Evolutionary conservation across 1,140 invertebrate species (phyloP), one percentile per base, ranked within the genome.

Genomic region (Anoplophora glabripennis): DNA sequence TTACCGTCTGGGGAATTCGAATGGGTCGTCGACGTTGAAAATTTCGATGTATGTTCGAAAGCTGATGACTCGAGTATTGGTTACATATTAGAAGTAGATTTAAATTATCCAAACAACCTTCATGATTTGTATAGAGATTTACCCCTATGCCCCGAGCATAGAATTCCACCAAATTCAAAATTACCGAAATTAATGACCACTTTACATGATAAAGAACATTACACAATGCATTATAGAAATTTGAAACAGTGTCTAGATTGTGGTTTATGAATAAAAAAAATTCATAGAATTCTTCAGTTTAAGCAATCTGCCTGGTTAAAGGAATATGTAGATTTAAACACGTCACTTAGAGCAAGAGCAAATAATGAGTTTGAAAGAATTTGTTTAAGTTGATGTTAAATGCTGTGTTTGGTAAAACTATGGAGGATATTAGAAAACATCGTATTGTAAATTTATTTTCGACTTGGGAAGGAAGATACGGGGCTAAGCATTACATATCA

Each of bases 351-450:
- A 63, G 37, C 61, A 38, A n/a, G 10, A 0, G 70, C 73, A 4
- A 73, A 49, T 34, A 75, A 70, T 52, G 70, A 70, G 11, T 81
- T 80, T 59, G 76, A 78, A 66, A 79, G 59, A 65, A 34, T 59
- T 75, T 63, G 56, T 79, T 0, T 68, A 73, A 68, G 41, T 77
- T 18, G 62, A 66, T 10, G 67, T 28, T 12, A 21, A n/a, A 21
- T 47, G 58, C n/a, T n/a, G n/a, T n/a, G n/a, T n/a, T n/a, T n/a
- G n/a, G n/a, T n/a, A n/a, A n/a, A n/a, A n/a, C n/a, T n/a, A n/a
- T n/a, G n/a, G n/a, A n/a, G n/a, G n/a, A n/a, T n/a, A n/a, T n/a
- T n/a, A n/a, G n/a, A n/a, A n/a, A n/a, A n/a, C n/a, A n/a, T n/a
- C n/a, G n/a, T n/a, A n/a, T n/a, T n/a, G n/a, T n/a, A n/a, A n/a